A percentile compares a stretch with the other conserved stretches of the same genome.
Evolutionary conservation across 2,113 vertebrate genomes (phyloP).

Genomic region (Probosciger aterrimus): DNA sequence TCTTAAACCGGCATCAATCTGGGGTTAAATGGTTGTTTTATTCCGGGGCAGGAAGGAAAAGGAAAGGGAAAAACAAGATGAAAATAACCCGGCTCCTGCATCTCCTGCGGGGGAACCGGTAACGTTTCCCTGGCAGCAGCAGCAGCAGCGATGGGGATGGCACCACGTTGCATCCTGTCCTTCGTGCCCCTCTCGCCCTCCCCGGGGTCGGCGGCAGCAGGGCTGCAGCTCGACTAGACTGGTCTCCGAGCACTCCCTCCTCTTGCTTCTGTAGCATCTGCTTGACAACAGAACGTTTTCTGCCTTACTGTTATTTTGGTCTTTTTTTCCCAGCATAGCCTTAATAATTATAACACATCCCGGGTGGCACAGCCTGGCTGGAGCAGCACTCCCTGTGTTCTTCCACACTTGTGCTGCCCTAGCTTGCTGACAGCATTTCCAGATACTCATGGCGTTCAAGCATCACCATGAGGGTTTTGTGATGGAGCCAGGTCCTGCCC

Average conservation of each 20-base stretch:
- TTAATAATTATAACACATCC: background rate
- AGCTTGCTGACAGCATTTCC: fast-evolving
- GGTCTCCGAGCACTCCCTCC: background rate
- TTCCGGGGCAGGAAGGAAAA: background rate
- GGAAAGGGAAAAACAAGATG: fast-evolving
- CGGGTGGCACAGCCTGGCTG: background rate
- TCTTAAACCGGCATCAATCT: fast-evolving
- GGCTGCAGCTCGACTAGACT: background rate
- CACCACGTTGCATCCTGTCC: background rate
- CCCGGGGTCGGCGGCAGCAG: background rate
- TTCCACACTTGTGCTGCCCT: fast-evolving
- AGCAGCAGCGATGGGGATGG: background rate
- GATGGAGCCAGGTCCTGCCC: background rate
- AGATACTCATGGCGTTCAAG: background rate
- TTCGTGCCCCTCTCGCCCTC: background rate
- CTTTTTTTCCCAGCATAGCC: background rate
- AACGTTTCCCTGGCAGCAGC: too few species aligned
- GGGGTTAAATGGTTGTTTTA: background rate
- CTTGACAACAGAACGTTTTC: slow-evolving; percentile 28
- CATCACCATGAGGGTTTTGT: background rate
- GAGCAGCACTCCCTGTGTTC: background rate
- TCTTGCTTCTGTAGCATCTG: background rate
- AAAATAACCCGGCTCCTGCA: background rate
- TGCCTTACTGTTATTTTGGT: background rate
- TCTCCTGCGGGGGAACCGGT: background rate